Conservation (phyloP, 2,797 vertebrate genomes). For the Austrolebias charrua region DNA sequence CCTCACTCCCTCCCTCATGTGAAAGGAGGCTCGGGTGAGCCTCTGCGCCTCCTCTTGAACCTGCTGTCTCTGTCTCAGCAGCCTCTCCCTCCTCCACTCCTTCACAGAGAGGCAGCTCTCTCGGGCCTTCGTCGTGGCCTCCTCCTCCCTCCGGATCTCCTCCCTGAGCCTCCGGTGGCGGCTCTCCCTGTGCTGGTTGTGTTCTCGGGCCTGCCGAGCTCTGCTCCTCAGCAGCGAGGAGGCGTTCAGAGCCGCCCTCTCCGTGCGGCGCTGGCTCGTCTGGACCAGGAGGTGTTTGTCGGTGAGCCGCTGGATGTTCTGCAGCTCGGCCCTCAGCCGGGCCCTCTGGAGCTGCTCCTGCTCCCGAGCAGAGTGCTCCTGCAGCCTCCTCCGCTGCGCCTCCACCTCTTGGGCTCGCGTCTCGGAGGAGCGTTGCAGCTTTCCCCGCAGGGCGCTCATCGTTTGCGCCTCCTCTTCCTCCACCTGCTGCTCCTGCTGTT, state of each 20-base stretch:
- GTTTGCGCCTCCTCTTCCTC: conserved; percentile 64
- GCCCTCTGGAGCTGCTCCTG: conserved; percentile 67
- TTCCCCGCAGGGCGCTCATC: conserved; percentile 69
- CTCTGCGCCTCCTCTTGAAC: conserved; percentile 71
- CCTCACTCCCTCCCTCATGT: conserved; percentile 74
- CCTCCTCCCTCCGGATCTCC: conserved; percentile 73
- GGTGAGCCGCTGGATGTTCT: conserved; percentile 50
- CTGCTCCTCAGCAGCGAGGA: conserved; percentile 34
- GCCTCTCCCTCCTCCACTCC: conserved; percentile 71
- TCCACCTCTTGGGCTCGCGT: conserved; percentile 37
- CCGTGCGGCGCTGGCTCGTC: conserved; percentile 63
- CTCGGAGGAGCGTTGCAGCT: conserved; percentile 51
- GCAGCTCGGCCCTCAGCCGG: conserved; percentile 50
- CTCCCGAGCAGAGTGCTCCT: conserved; percentile 58
- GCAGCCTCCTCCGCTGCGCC: conserved; percentile 58
- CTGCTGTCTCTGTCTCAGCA: conserved; percentile 67
- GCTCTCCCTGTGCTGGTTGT: conserved; percentile 61
- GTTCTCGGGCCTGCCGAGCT: conserved; percentile 41
- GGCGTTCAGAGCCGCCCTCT: conserved; percentile 52
- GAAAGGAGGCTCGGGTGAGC: conserved; percentile 71
- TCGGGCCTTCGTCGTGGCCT: conserved; percentile 52
- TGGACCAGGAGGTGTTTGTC: conserved; percentile 65
- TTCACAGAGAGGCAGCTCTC: conserved; percentile 66
- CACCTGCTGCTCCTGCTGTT: conserved; percentile 70
- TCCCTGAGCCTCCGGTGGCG: conserved; percentile 71